Evolutionary conservation across 2,888 invertebrate species (phyloP), one percentile per base, ranked within the genome.

Genomic region (Perithous albicinctus): DNA sequence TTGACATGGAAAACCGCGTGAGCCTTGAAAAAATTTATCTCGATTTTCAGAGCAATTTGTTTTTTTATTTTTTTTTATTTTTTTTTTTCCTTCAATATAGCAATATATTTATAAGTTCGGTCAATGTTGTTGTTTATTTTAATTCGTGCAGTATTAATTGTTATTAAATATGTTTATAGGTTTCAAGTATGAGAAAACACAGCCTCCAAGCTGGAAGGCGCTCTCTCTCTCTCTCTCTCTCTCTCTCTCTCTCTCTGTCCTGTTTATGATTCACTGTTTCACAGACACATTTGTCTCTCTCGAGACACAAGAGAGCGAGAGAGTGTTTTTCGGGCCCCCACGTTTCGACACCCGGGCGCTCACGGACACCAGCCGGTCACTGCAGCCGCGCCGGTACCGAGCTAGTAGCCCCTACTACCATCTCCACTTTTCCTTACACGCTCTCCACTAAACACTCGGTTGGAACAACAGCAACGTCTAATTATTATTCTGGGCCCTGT

Each of bases 281-380:
- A 54, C 74, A 29, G 43, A 51, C n/a, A 64, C 23, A 2, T 12
- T 46, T 43, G 32, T 35, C 64, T 51, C 72, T 59, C 82, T 48
- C 59, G 75, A 46, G 35, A 46, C 35, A 64, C 1, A 61, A 46
- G 56, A 79, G 78, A 67, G 59, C 67, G 56, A 76, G 61, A 18
- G 35, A 23, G 69, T 59, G 72, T 79, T 38, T 56, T 82, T 85
- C 77, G 41, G 56, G 66, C 83, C 66, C 46, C 85, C 86, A 83
- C 86, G 86, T 87, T 85, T 86, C 83, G 64, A 85, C 82, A 85
- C 74, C 84, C 85, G 80, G 85, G 85, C 83, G 86, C 86, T 87
- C 83, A 87, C 88, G 86, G 85, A 89, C 87, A 88, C 88, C 88
- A 89, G 89, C 90, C 89, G 90, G 90, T 90, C 87, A 90, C 89